Conservation (phyloP, 2,888 invertebrate genomes). For the Cosmopolites sordidus region DNA sequence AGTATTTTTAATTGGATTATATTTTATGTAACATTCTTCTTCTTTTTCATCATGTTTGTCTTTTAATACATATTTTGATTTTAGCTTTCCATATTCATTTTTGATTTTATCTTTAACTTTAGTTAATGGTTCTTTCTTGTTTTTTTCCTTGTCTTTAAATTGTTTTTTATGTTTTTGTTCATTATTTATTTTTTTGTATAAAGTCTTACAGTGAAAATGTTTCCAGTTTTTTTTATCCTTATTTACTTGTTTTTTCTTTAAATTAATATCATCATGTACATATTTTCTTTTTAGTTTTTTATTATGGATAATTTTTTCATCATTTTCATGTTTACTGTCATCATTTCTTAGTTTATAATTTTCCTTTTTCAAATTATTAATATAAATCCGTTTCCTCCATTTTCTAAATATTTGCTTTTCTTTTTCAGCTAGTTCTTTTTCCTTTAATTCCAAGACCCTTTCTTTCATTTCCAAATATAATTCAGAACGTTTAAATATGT, state of each 20-base stretch:
- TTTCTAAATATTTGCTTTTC: slow-evolving; percentile 8
- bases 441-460: slow-evolving; percentile 11
- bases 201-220: too few species aligned
- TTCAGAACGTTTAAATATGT: slow-evolving; percentile 8
- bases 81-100: background rate
- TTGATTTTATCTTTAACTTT: slow-evolving; percentile 10
- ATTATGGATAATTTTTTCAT: slow-evolving; percentile 1
- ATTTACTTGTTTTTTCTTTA: background rate
- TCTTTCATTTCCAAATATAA: slow-evolving; percentile 20
- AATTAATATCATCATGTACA: slow-evolving; percentile 2
- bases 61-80: background rate
- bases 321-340: background rate
- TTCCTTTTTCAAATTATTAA: background rate
- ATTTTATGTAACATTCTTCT: slow-evolving; percentile 24
- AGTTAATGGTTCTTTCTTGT: background rate
- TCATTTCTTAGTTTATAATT: slow-evolving; percentile 1
- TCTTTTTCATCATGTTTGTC: slow-evolving; percentile 4
- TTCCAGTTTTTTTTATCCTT: background rate
- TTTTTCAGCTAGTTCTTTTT: slow-evolving; percentile 12
- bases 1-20: slow-evolving; percentile 20
- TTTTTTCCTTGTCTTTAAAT: background rate
- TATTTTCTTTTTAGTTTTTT: background rate
- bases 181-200: background rate
- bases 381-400: background rate
- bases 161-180: background rate